Conservation (phyloP, 2,888 invertebrate species). For the Noctua janthina region DNA sequence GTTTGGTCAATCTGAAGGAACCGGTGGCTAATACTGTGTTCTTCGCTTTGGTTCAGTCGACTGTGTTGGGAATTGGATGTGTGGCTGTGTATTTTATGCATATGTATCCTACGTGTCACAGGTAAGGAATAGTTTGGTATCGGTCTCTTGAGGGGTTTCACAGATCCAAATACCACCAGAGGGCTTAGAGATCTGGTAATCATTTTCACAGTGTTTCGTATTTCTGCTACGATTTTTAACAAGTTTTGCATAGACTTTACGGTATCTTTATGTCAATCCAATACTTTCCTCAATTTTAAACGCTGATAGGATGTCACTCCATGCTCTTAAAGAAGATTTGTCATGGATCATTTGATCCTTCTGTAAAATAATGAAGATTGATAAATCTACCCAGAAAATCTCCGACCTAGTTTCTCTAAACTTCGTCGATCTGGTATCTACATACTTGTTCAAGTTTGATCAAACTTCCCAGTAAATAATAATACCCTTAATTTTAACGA, state of each 20-base stretch:
- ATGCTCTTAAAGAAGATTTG: not conserved
- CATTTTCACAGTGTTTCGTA: not conserved
- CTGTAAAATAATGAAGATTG: not conserved
- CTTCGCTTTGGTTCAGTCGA: slow-evolving; percentile 75
- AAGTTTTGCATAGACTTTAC: not conserved
- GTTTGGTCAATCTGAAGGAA: slow-evolving; percentile 85
- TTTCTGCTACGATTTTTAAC: not conserved
- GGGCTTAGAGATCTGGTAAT: not conserved
- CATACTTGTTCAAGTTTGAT: not conserved
- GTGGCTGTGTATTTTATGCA: slow-evolving; percentile 78
- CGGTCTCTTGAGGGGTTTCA: not conserved
- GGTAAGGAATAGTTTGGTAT: slow-evolving; percentile 66
- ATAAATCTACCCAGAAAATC: not conserved
- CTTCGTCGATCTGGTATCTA: not conserved
- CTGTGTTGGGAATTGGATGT: slow-evolving; percentile 74
- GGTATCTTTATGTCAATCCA: not conserved
- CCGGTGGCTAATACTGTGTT: slow-evolving; percentile 75
- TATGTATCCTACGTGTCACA: slow-evolving; percentile 78
- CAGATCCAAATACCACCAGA: not conserved
- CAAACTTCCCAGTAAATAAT: not conserved
- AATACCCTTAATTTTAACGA: not conserved
- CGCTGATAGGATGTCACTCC: not conserved
- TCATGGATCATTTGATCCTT: not conserved
- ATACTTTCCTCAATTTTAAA: not conserved
- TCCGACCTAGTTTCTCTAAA: not conserved